Evolutionary conservation across 1,140 invertebrate species (phyloP), one percentile per base, ranked within the genome.

Genomic region (Sipha flava): DNA sequence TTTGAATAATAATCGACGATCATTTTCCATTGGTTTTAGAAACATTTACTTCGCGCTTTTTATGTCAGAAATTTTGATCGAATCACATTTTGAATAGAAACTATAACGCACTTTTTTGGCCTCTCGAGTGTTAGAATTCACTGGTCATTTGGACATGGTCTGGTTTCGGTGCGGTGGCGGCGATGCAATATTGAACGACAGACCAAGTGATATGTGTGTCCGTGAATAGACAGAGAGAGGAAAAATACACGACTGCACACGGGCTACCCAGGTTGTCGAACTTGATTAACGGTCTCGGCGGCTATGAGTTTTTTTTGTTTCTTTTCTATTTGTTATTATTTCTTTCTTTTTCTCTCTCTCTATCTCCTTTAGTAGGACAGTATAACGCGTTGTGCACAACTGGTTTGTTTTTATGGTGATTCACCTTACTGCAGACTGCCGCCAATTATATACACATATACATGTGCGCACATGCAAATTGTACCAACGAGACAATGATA

Each of bases 211-310:
- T n/a, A n/a, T n/a, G n/a, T n/a, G n/a, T n/a, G n/a, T n/a, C n/a
- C 54, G 29, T 3, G 21, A 26, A 9, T 23, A 70, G 23, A 4
- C 16, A 70, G 23, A n/a, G 43, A 70, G 26, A 47, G 16, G 21
- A 68, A 26, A 43, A 47, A 21, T 26, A 29, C 16, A 23, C 40
- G 66, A 47, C 40, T 26, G 21, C 16, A 23, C 40, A 26, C 73
- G 34, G 47, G 31, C 21, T 23, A 77, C 52, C n/a, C 73, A 77
- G 73, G 73, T 77, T 59, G 73, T 54, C 73, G 73, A 77, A 34
- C 73, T 77, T 77, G 73, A 77, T 77, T 77, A 77, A 77, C 73
- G 73, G 73, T 77, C 52, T 59, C 29, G 49, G 34, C 52, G 73
- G 47, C 73, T 12, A 16, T 54, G 3, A 23, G 14, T n/a, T 1